Conservation (phyloP, 37 sponge, comb jelly and placozoan species). For the Halisarca cf. caerulea region DNA sequence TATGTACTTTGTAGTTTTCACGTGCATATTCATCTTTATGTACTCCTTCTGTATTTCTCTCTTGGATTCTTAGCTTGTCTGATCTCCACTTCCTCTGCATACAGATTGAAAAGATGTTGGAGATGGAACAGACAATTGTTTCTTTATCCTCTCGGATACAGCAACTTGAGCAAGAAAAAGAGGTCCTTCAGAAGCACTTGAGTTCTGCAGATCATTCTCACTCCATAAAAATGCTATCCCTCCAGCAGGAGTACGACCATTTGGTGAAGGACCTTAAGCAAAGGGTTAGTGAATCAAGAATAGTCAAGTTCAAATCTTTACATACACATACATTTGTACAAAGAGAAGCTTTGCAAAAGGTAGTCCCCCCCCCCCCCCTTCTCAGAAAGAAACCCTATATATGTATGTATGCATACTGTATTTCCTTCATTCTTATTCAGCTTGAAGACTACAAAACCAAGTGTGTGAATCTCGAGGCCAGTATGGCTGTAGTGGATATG, state of each 20-base stretch:
- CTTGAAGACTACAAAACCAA: background rate
- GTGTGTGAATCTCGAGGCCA: background rate
- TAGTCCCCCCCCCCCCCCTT: too few species aligned
- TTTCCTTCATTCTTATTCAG: background rate
- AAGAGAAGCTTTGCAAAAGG: too few species aligned
- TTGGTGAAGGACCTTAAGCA: slow-evolving; percentile 22
- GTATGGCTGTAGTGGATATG: background rate
- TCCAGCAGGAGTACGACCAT: slow-evolving; percentile 33
- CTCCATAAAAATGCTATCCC: slow-evolving; percentile 12
- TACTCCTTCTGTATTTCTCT: background rate
- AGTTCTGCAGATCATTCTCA: slow-evolving; percentile 9
- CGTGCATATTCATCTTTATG: background rate
- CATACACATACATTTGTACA: too few species aligned
- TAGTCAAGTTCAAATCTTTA: too few species aligned
- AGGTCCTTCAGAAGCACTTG: slow-evolving; percentile 21
- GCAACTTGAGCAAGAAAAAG: slow-evolving; percentile 26
- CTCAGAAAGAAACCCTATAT: too few species aligned
- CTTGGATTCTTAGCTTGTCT: background rate
- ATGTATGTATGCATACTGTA: too few species aligned
- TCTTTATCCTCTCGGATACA: background rate
- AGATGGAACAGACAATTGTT: slow-evolving; percentile 4
- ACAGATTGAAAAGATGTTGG: slow-evolving; percentile 23
- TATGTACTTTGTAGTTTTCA: background rate
- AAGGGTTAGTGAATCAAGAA: too few species aligned
- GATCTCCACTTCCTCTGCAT: background rate